A percentile compares a stretch with the other conserved stretches of the same genome.
Evolutionary conservation across 2,797 vertebrate genomes (phyloP).

Genomic region (Valencia hispanica): DNA sequence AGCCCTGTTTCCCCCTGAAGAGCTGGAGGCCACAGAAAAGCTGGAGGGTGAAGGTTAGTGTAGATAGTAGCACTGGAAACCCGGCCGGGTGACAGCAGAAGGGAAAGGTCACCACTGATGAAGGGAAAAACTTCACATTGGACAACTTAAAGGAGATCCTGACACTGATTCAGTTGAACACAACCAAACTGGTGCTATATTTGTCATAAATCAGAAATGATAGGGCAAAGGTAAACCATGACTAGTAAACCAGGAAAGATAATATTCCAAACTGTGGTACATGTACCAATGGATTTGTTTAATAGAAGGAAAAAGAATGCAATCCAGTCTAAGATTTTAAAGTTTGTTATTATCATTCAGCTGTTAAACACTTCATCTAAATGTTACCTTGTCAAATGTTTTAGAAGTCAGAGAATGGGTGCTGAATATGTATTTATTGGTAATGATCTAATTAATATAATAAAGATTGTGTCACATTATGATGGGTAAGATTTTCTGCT

Average conservation of each 20-base stretch:
- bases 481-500: too few species aligned
- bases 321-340: neutral
- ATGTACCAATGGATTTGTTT: neutral
- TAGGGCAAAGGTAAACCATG: neutral
- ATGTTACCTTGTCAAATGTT: too few species aligned
- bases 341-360: neutral
- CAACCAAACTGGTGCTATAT: conserved; percentile 40
- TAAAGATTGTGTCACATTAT: too few species aligned
- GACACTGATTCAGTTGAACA: conserved; percentile 28
- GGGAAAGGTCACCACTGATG: conserved; percentile 64
- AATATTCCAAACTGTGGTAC: neutral
- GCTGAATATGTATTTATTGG: too few species aligned
- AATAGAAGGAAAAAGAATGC: too few species aligned
- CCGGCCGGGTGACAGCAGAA: conserved; percentile 55
- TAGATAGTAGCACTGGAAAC: conserved; percentile 38
- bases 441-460: too few species aligned
- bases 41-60: conserved; percentile 52
- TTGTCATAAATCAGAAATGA: neutral
- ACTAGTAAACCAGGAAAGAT: neutral
- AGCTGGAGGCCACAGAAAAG: conserved; percentile 65
- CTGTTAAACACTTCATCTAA: neutral
- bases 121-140: neutral
- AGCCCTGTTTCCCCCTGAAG: conserved; percentile 76
- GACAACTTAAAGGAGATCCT: conserved; percentile 19
- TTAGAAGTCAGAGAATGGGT: too few species aligned